These are phyloP conservation scores for Tachysurus vachellii DNA, from an alignment of 2,113 vertebrate genomes.

Conservation along the genomic window DNA sequence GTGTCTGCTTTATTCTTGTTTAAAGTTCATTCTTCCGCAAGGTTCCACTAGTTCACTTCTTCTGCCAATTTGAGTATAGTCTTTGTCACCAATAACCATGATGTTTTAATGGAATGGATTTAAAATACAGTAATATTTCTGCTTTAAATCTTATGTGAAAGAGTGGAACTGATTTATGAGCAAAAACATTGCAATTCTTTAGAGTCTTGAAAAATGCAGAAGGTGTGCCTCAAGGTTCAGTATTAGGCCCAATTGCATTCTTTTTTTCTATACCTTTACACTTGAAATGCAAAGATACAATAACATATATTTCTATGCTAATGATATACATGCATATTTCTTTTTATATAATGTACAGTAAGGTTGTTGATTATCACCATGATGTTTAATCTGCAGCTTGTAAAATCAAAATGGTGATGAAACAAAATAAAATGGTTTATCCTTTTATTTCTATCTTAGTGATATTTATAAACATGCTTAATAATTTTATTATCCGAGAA, in stretches of 20 bases:
- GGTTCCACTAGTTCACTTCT: background rate
- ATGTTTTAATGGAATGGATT: background rate
- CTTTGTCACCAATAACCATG: background rate
- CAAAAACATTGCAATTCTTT: background rate
- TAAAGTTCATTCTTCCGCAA: background rate
- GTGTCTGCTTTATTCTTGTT: background rate
- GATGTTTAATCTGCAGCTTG: background rate
- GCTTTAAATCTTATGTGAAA: background rate
- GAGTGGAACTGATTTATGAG: background rate
- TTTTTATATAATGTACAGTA: background rate
- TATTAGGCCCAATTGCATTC: background rate
- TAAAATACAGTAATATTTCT: background rate
- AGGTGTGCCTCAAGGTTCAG: background rate
- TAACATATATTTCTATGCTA: background rate
- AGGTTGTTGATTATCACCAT: background rate
- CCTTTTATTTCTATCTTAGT: background rate
- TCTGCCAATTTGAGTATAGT: background rate
- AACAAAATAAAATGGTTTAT: background rate
- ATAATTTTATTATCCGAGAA: background rate
- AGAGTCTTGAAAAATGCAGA: background rate
- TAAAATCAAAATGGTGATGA: background rate
- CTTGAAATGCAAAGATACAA: background rate
- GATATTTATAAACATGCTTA: background rate
- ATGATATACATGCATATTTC: background rate
- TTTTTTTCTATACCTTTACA: background rate